Evolutionary conservation across 2,888 invertebrate genomes (phyloP), one percentile per base, ranked within the genome.

Genomic region (Thelaira solivaga): DNA sequence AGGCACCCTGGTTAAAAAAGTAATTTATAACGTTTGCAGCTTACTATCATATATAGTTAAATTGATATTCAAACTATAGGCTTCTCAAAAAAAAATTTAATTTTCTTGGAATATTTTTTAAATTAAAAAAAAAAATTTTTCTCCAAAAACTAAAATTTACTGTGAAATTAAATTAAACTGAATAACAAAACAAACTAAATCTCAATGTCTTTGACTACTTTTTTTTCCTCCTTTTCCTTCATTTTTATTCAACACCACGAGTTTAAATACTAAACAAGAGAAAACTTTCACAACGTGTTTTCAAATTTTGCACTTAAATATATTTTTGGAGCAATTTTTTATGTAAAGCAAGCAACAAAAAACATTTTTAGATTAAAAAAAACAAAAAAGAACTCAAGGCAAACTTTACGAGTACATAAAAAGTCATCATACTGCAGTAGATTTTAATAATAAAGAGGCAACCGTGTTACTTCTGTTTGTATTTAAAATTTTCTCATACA

Each of bases 371-470:
- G 39, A 47, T 41, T 59, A 11, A 43, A n/a, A 39, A 41, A 20
- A 13, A 34, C 20, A 39, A 59, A 71, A 47, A 39, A 26, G n/a
- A 29, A 49, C 41, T 61, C 72, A 68, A 68, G 67, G 77, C 62
- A 77, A 72, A 77, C 62, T 55, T 62, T 67, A 57, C 61, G 62
- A 72, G 76, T 55, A 64, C 67, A 67, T 29, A 34, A 67, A 43
- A 36, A 77, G 65, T 57, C 73, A 77, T 73, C 67, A 64, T 53
- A 77, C 72, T 77, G 77, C 77, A 76, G 77, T 77, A 67, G 67
- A 73, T 73, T 77, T 77, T 62, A 73, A 73, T 77, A 72, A 73
- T 73, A 62, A 62, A 72, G 49, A 67, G 49, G 18, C 76, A 67
- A 62, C 61, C 41, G 47, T 72, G 45, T 62, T 67, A 22, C 41